Base-by-base conservation (phyloP, 2,797 vertebrate species). In the Gymnodraco acuticeps region DNA sequence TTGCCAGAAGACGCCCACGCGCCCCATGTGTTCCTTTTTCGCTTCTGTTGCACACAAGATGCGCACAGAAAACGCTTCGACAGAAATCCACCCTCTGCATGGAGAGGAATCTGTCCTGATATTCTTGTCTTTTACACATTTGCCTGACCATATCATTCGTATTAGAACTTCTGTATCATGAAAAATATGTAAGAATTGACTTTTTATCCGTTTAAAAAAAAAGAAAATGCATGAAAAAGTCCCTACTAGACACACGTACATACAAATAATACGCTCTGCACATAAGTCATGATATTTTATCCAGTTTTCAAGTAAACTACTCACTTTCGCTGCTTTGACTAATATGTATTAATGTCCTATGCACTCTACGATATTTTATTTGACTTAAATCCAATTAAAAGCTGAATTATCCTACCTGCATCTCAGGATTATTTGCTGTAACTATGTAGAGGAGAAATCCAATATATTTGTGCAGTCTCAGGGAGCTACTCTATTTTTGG, bases 1-100 rank as follows among this genome's bases (percentile, higher is more conserved):
- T 82, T 91, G 91, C 93, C 92, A 94, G 88, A 75, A 64, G 85
- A 91, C 93, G 64, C 94, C 94, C 92, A 94, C 94, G 73, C 88
- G 56, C 73, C 88, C 91, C 91, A 92, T 94, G 92, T 94, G 92
- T 92, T 93, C 90, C 33, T 55, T 75, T 64, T 80, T 84, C 68
- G 27, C 83, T 75, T 75, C 85, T 75, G 81, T 76, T 55, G 42
- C 50, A 63, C 82, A 84, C 73, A 45, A 82, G 48, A 56, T 60
- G 31, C 58, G n/a, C 55, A 53, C 56, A 38, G 41, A 80, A 38
- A 75, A 82, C 27, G 68, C 70, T 73, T 73, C 8, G 50, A 52
- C 59, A 74, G 47, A 50, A 80, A 80, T 79, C 81, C 41, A 75
- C 69, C 54, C 51, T 68, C 50, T 73, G 72, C 54, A 52, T 8